Conservation (phyloP, 2,113 vertebrate species). For the Sinocyclocheilus rhinocerous region DNA sequence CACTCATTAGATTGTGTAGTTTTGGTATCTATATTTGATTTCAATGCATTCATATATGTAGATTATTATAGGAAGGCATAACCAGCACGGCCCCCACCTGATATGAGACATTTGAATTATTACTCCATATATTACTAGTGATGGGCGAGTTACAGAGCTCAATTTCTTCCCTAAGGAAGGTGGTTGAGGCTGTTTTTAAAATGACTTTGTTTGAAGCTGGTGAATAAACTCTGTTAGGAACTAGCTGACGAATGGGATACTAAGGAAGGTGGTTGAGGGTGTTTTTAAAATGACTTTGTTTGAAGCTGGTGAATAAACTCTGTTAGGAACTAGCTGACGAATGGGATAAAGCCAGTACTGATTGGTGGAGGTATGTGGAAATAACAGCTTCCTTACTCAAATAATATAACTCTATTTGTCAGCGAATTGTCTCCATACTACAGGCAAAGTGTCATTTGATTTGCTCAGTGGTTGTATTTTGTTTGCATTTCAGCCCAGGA, state of each 20-base stretch:
- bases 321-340: slow-evolving; percentile 81
- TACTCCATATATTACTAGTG: slow-evolving; percentile 25
- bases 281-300: slow-evolving; percentile 77
- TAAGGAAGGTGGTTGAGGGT: slow-evolving; percentile 71
- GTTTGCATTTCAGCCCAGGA: slow-evolving; percentile 74
- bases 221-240: slow-evolving; percentile 81
- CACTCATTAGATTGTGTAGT: neutral
- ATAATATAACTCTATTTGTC: slow-evolving; percentile 63
- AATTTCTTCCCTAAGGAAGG: slow-evolving; percentile 69
- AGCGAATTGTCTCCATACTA: slow-evolving; percentile 71
- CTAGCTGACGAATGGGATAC: slow-evolving; percentile 79
- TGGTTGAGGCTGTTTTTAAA: slow-evolving; percentile 73
- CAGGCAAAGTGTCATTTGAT: slow-evolving; percentile 45
- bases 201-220: slow-evolving; percentile 79
- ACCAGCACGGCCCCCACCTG: slow-evolving; percentile 41
- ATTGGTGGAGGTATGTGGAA: slow-evolving; percentile 79
- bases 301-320: slow-evolving; percentile 80
- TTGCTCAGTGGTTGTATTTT: slow-evolving; percentile 56
- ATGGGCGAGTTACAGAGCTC: slow-evolving; percentile 68
- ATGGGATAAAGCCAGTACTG: slow-evolving; percentile 78
- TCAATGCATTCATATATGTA: neutral
- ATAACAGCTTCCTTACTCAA: slow-evolving; percentile 70
- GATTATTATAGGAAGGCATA: neutral
- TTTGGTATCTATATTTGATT: slow-evolving; percentile 6
- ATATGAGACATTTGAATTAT: neutral